Conservation (phyloP, 2,113 vertebrate genomes). For the Psittacara wagleri region DNA sequence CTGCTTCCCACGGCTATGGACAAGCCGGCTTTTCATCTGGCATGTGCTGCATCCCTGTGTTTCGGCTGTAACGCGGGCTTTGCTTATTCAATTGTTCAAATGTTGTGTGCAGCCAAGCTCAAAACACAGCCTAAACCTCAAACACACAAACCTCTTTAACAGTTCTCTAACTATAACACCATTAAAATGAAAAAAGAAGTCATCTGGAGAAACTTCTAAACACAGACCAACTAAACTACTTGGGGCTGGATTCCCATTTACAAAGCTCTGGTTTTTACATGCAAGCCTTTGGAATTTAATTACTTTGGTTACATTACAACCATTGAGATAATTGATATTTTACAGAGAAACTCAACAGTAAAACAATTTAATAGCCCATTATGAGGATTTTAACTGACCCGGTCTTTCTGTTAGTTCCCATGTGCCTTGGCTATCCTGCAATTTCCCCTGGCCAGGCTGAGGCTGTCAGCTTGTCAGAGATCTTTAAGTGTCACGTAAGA, state of each 20-base stretch:
- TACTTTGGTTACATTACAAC: conserved; percentile 48
- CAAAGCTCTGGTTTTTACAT: conserved; percentile 27
- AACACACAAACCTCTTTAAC: neutral
- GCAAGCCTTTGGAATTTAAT: conserved; percentile 54
- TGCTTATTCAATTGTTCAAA: neutral
- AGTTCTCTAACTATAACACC: neutral
- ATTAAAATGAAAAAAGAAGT: neutral
- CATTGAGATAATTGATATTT: conserved; percentile 64
- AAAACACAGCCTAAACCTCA: conserved; percentile 42
- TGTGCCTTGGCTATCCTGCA: neutral
- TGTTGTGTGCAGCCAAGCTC: neutral
- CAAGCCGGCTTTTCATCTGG: neutral
- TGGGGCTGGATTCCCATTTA: neutral
- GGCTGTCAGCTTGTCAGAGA: neutral
- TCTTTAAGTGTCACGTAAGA: neutral
- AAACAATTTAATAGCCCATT: conserved; percentile 58
- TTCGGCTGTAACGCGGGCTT: rapidly evolving
- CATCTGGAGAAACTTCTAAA: conserved; percentile 39
- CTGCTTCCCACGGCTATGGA: neutral
- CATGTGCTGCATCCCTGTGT: rapidly evolving
- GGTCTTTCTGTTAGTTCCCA: neutral
- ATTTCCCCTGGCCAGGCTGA: neutral
- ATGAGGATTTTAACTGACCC: conserved; percentile 15
- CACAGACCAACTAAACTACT: conserved; percentile 1
- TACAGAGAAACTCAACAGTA: conserved; percentile 51